phyloP scores from a whole-genome alignment of 2,888 invertebrate species.

The Leptinotarsa peninsularis region DNA sequence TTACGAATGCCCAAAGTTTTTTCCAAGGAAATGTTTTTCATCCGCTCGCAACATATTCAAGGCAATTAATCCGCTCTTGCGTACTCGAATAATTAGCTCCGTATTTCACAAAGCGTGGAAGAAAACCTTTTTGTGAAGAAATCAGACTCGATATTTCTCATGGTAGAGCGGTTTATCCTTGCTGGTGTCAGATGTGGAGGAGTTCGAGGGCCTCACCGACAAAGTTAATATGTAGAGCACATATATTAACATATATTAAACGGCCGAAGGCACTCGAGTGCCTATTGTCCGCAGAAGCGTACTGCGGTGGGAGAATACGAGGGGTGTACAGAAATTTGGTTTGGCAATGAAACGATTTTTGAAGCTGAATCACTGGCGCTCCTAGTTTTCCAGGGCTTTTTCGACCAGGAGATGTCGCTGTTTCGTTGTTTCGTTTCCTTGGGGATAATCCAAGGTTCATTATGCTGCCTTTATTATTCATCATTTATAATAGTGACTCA shows the following conservation, averaged over 20 bases:
- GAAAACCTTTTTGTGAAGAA: slow-evolving; percentile 33
- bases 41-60: slow-evolving; percentile 27
- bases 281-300: slow-evolving; percentile 40
- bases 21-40: not conserved
- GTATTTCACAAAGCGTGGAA: slow-evolving; percentile 36
- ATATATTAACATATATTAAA: slow-evolving; percentile 65
- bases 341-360: not conserved
- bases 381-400: too few relatives aligned
- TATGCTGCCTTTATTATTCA: too few relatives aligned
- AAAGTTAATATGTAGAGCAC: slow-evolving; percentile 66
- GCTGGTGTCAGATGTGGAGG: slow-evolving; percentile 50
- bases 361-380: not conserved
- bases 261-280: slow-evolving; percentile 48
- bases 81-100: slow-evolving; percentile 28
- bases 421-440: too few relatives aligned
- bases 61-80: slow-evolving; percentile 30
- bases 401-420: too few relatives aligned
- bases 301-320: not conserved
- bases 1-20: not conserved
- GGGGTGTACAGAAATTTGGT: not conserved
- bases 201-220: slow-evolving; percentile 59
- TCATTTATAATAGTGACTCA: too few relatives aligned
- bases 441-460: too few relatives aligned
- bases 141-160: slow-evolving; percentile 39
- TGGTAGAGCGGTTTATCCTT: slow-evolving; percentile 45